Evolutionary conservation across 2,797 vertebrate species (phyloP), one percentile per base, ranked within the genome.

Genomic region (Melanotaenia maccullochi): DNA sequence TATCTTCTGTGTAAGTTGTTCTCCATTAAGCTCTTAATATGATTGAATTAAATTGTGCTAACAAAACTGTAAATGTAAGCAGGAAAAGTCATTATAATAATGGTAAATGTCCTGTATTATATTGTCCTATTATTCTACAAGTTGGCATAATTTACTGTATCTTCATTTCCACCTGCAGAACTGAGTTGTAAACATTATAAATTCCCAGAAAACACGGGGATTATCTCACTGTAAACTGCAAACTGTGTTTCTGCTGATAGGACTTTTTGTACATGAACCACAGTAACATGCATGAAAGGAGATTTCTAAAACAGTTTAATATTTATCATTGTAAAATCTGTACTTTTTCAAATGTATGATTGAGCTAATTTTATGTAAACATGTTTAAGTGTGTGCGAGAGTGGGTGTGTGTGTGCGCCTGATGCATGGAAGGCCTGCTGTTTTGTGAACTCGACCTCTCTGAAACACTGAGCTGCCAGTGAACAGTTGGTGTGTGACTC

Each of bases 291-390:
- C 83, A 82, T 62, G 36, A 81, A 78, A 81, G 81, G 79, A 87
- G 89, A 89, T 90, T 92, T 90, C 82, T 85, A 67, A 81, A 83
- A 75, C 65, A 42, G 86, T 65, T 71, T 16, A 65, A 76, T 89
- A 78, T 87, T 89, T 90, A 96, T 96, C 96, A 95, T 95, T 96
- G 95, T 95, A 95, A 96, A 96, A 95, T 94, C 47, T 97, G 95
- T 96, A 96, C 94, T 95, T 96, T 90, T 93, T 89, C 90, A 95
- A 94, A 94, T 93, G 96, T 95, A 91, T 95, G 96, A 95, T 94
- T 95, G 95, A 94, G 72, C 92, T 95, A 94, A 93, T 51, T 70
- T 78, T 59, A 83, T 84, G 87, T 88, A 86, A 76, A 81, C 65
- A 62, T 81, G 86, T 88, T 60, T 65, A 78, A 68, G 65, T 12